Evolutionary conservation across 2,888 invertebrate genomes (phyloP).

Genomic region (Nomada hirtipes): DNA sequence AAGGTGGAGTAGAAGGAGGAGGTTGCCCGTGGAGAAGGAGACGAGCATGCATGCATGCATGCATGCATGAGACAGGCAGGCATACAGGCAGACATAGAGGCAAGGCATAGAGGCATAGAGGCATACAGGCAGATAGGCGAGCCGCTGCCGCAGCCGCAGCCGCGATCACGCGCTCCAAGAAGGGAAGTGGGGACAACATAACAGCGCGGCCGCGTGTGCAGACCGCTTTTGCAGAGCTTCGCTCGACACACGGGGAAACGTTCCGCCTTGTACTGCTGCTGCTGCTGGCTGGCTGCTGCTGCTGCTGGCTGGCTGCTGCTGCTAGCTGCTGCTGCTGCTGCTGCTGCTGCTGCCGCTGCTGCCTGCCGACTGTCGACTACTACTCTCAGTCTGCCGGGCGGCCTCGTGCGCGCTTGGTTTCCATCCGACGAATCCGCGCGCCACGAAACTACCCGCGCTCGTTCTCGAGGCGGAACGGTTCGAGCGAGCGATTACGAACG

Average conservation of each 20-base stretch:
- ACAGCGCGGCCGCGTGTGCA: constrained; percentile 71
- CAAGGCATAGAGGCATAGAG: constrained; percentile 44
- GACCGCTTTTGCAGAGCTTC: constrained; percentile 72
- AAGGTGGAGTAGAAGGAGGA: constrained; percentile 36
- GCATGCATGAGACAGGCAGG: constrained; percentile 40
- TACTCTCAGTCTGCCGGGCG: constrained; percentile 75
- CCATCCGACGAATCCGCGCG: constrained; percentile 60
- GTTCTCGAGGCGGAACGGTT: constrained; percentile 28
- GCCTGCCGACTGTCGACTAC: constrained; percentile 64
- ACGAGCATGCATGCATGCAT: constrained; percentile 45
- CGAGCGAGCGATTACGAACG: constrained; percentile 12
- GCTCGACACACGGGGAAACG: constrained; percentile 71
- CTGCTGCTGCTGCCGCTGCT: constrained; percentile 63
- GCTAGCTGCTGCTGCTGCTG: constrained; percentile 48
- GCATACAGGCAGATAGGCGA: constrained; percentile 52
- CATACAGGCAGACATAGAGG: constrained; percentile 50
- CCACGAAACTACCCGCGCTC: constrained; percentile 55
- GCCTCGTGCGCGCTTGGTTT: constrained; percentile 74
- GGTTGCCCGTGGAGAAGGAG: constrained; percentile 43
- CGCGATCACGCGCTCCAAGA: constrained; percentile 66
- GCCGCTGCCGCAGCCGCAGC: constrained; percentile 53
- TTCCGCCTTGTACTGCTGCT: constrained; percentile 67
- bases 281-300: constrained; percentile 47
- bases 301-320: constrained; percentile 41
- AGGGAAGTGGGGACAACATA: constrained; percentile 73